Base-by-base conservation (phyloP, 2,113 vertebrate species). In the Chionis minor region DNA sequence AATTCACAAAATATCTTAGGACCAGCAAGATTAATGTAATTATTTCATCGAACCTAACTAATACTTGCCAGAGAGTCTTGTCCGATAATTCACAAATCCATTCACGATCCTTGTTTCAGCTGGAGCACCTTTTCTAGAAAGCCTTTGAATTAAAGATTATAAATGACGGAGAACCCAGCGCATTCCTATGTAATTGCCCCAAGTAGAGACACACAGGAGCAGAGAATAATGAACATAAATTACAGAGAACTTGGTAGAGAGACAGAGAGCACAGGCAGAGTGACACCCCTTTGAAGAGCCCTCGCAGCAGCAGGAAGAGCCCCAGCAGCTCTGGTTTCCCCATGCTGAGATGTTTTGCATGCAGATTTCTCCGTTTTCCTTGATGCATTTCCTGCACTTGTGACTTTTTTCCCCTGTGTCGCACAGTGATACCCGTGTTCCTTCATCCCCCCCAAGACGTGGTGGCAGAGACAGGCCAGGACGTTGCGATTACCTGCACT, bases 401-500 rank as follows among this genome's bases (percentile, higher is more conserved):
- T 78, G 94, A 55, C 33, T 28, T 69, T 85, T 59, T 63, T 3
- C n/a, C 16, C 9, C 72, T 5, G 5, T 89, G 42, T 79, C 28
- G 6, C n/a, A 23, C 95, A 98, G 98, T 98, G 89, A 96, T 97
- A 44, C 98, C 98, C 0, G 95, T 98, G 88, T 98, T 98, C 69
- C 97, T 97, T 15, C 97, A 97, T 20, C 92, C 96, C 2, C 98
- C 97, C 0, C 92, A 96, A 27, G 98, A 98, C 3, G 42, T 93
- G 75, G 92, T 95, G 79, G 95, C 97, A 79, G 97, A 98, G 92
- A 97, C 97, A 0, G 98, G 98, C 52, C 97, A 95, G 82, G 98
- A 98, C 0, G 85, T 97, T 5, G 30, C 94, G 20, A 97, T 98
- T 3, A 67, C 77, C 54, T 98, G 98, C 3, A 2, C 89, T 13